phyloP scores from a whole-genome alignment of 2,797 vertebrate genomes.

The Manis pentadactyla region DNA sequence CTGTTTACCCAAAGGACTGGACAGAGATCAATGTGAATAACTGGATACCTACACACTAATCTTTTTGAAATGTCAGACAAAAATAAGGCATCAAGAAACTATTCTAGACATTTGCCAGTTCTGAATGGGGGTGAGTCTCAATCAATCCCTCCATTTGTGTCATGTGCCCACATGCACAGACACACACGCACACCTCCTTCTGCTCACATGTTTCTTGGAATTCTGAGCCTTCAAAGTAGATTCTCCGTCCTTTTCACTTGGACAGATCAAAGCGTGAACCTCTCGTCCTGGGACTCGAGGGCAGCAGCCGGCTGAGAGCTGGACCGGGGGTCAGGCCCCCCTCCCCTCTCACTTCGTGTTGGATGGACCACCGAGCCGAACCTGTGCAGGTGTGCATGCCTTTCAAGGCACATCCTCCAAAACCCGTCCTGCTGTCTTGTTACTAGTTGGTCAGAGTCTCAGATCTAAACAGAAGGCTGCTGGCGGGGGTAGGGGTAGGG shows the following conservation, averaged over 20 bases:
- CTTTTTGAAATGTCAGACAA: background rate
- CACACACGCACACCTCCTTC: background rate
- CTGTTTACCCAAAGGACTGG: background rate
- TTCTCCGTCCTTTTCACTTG: background rate
- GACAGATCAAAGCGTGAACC: background rate
- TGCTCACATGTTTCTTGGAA: background rate
- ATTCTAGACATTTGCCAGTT: background rate
- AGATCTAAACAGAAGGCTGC: background rate
- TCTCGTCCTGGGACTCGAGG: rapidly evolving
- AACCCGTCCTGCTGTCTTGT: rapidly evolving
- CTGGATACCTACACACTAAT: background rate
- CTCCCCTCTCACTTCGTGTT: rapidly evolving
- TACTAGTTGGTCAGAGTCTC: background rate
- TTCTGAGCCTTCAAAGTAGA: background rate
- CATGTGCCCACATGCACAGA: too few relatives aligned
- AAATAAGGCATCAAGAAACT: background rate
- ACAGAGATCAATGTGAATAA: slow-evolving; percentile 42
- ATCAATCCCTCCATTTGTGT: too few relatives aligned
- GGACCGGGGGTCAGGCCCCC: too few relatives aligned
- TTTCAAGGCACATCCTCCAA: rapidly evolving
- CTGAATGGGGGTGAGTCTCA: background rate
- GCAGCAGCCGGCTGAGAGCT: background rate
- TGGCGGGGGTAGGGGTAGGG: too few relatives aligned
- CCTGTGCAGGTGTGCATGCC: rapidly evolving
- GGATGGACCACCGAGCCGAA: background rate